Evolutionary conservation across 1,140 invertebrate species (phyloP).

Genomic region (Drosophila insularis): DNA sequence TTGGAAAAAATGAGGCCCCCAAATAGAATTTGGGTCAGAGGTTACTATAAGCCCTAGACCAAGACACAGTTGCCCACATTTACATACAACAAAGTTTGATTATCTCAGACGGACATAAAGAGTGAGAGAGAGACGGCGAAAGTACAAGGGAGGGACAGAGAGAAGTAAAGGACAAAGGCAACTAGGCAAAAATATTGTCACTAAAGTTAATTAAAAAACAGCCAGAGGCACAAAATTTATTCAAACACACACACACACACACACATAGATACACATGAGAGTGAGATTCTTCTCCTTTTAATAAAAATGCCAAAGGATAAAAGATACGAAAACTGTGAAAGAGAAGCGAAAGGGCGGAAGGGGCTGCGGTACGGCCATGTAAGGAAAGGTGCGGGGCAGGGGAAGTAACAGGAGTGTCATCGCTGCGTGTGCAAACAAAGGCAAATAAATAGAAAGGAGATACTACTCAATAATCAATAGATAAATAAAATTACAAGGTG

Average conservation of each 20-base stretch:
- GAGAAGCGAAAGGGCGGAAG: background rate
- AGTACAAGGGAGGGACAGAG: background rate
- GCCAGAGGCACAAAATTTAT: slow-evolving; percentile 64
- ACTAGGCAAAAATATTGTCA: slow-evolving; percentile 74
- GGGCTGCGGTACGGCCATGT: background rate
- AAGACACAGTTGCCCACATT: slow-evolving; percentile 52
- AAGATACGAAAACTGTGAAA: background rate
- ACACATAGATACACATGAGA: slow-evolving; percentile 20
- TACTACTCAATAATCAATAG: slow-evolving; percentile 81
- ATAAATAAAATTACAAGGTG: slow-evolving; percentile 81
- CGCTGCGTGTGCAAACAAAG: slow-evolving; percentile 77
- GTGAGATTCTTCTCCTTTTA: slow-evolving; percentile 59
- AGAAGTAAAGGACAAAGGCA: slow-evolving; percentile 3
- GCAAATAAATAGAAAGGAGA: slow-evolving; percentile 81
- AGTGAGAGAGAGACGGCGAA: background rate
- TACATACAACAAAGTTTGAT: slow-evolving; percentile 73
- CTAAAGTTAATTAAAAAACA: slow-evolving; percentile 81
- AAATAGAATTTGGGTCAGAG: slow-evolving; percentile 58
- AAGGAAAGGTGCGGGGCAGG: too few species aligned
- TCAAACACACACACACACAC: slow-evolving; percentile 33
- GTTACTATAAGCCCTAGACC: slow-evolving; percentile 30
- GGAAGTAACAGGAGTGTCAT: slow-evolving; percentile 48
- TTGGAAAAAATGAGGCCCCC: slow-evolving; percentile 1
- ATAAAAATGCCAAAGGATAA: slow-evolving; percentile 65
- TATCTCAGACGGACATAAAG: slow-evolving; percentile 44